These are phyloP conservation scores for Penaeus vannamei DNA, from an alignment of 1,140 invertebrate genomes.

Conservation along the genomic window DNA sequence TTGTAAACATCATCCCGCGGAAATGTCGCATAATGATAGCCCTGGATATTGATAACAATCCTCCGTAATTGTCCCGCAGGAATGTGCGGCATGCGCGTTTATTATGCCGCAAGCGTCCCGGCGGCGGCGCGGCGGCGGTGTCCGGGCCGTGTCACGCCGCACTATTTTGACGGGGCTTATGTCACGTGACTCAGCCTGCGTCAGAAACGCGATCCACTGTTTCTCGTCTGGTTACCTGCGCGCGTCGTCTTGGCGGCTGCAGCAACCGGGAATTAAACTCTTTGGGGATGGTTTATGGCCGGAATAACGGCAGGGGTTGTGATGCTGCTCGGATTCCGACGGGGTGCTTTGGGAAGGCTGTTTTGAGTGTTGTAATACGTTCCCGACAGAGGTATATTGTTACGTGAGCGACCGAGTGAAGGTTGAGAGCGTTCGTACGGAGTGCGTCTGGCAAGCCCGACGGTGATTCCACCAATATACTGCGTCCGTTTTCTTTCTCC, in stretches of 20 bases:
- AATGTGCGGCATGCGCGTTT: not conserved
- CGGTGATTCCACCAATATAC: constrained; percentile 18
- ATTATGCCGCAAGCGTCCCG: constrained; percentile 2
- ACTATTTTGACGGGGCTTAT: constrained; percentile 36
- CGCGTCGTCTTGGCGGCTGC: too few species aligned
- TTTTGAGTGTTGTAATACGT: too few species aligned
- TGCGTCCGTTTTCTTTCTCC: constrained; percentile 5
- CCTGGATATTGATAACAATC: constrained; percentile 1
- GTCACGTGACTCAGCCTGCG: constrained; percentile 29
- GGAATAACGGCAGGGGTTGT: too few species aligned
- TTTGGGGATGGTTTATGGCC: too few species aligned
- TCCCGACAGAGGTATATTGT: not conserved
- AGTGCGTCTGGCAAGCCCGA: constrained; percentile 31
- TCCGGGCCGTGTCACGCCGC: constrained; percentile 22
- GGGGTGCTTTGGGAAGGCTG: too few species aligned
- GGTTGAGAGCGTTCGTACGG: not conserved
- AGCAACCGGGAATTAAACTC: too few species aligned
- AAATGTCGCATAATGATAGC: not conserved
- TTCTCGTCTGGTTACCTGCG: too few species aligned
- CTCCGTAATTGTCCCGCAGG: not conserved
- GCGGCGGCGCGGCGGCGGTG: constrained; percentile 8
- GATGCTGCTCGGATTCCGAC: too few species aligned
- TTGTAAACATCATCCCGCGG: not conserved
- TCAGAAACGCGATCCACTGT: not conserved
- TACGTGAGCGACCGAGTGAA: not conserved